These are phyloP conservation scores for Coreoperca whiteheadi DNA, from an alignment of 2,113 vertebrate genomes.

Conservation along the genomic window DNA sequence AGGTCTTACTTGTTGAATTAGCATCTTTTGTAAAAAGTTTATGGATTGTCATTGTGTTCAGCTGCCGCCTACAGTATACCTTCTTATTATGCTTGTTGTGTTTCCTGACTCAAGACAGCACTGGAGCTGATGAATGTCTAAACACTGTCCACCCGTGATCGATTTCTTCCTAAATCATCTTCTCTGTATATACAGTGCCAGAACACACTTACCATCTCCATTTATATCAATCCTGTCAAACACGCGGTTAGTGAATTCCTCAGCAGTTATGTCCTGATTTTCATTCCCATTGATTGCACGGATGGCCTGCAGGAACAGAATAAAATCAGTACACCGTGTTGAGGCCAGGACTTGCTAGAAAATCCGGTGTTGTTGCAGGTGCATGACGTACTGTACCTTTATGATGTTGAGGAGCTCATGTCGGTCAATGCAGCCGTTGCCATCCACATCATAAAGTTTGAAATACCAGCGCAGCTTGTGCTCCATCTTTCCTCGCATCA, in stretches of 20 bases:
- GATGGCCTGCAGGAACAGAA: slow-evolving; percentile 84
- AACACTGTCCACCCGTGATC: not conserved
- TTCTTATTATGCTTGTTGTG: not conserved
- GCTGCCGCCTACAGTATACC: not conserved
- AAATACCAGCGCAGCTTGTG: slow-evolving; percentile 96
- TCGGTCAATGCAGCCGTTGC: slow-evolving; percentile 93
- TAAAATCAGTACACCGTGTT: not conserved
- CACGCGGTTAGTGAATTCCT: slow-evolving; percentile 93
- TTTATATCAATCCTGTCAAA: slow-evolving; percentile 92
- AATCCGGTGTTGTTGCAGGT: not conserved
- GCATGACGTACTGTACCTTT: slow-evolving; percentile 78
- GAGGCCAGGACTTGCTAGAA: not conserved
- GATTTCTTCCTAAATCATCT: not conserved
- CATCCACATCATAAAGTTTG: slow-evolving; percentile 93
- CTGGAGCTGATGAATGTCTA: slow-evolving; percentile 20
- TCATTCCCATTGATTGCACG: slow-evolving; percentile 90
- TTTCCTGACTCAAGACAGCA: not conserved
- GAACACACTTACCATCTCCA: slow-evolving; percentile 87
- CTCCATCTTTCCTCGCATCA: slow-evolving; percentile 94
- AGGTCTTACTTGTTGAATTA: not conserved
- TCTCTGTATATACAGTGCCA: not conserved
- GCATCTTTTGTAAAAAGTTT: not conserved
- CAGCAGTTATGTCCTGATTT: slow-evolving; percentile 83
- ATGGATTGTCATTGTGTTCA: not conserved
- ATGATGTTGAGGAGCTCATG: slow-evolving; percentile 93